phyloP scores from a whole-genome alignment of 2,888 invertebrate species.

The Vandiemenella viatica region DNA sequence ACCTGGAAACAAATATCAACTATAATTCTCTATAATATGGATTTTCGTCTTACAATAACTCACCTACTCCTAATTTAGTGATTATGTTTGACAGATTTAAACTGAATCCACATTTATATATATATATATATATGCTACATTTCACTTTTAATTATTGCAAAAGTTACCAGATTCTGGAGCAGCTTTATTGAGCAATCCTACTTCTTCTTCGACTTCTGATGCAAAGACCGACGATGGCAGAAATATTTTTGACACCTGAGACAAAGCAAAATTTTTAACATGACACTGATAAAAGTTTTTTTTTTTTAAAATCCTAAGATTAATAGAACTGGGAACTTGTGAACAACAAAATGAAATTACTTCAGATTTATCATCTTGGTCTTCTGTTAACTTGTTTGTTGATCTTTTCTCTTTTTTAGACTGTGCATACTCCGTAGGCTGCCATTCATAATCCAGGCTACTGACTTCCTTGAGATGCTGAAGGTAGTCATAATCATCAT shows the following conservation, averaged over 20 bases:
- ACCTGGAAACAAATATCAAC: conserved; percentile 24
- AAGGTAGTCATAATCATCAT: conserved; percentile 90
- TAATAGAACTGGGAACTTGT: too few relatives aligned
- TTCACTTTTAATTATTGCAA: background rate
- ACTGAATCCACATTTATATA: too few relatives aligned
- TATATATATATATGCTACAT: too few relatives aligned
- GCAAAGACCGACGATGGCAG: conserved; percentile 82
- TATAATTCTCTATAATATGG: too few relatives aligned
- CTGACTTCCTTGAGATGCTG: conserved; percentile 57
- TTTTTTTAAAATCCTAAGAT: too few relatives aligned
- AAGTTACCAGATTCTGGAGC: conserved; percentile 46
- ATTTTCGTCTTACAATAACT: too few relatives aligned
- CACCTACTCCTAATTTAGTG: too few relatives aligned
- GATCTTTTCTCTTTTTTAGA: background rate
- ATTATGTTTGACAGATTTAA: background rate
- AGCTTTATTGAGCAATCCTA: conserved; percentile 69
- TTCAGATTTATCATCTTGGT: too few relatives aligned
- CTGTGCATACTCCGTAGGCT: conserved; percentile 11
- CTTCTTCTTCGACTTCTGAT: conserved; percentile 69
- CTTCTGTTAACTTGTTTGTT: background rate
- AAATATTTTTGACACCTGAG: conserved; percentile 27
- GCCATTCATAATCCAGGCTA: conserved; percentile 22
- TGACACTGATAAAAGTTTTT: too few relatives aligned
- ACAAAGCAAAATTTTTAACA: background rate
- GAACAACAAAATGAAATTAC: too few relatives aligned